These are phyloP conservation scores for Neoniphon sammara DNA, from an alignment of 2,797 vertebrate species.

Conservation along the genomic window DNA sequence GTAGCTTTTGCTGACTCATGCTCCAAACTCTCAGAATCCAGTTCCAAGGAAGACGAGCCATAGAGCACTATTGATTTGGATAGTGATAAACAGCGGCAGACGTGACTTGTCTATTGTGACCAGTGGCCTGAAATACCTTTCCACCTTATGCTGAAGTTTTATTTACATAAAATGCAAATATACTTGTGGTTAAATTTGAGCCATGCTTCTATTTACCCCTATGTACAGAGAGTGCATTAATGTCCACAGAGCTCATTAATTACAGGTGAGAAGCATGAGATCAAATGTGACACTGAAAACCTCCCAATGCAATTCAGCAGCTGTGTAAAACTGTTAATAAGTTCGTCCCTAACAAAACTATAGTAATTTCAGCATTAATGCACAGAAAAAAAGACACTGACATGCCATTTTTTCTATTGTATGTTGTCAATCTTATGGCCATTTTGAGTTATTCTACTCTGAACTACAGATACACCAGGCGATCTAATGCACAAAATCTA, in stretches of 20 bases:
- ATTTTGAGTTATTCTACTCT: too few species aligned
- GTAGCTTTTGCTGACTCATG: neutral
- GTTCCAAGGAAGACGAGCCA: neutral
- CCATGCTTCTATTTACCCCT: constrained; percentile 55
- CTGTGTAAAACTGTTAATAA: neutral
- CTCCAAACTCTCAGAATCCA: neutral
- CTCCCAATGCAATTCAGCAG: neutral
- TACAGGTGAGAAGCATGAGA: constrained; percentile 27
- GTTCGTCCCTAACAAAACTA: neutral
- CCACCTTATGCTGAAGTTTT: neutral
- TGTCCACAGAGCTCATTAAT: too few species aligned
- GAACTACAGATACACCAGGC: too few species aligned
- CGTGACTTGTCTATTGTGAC: constrained; percentile 39
- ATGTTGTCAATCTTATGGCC: too few species aligned
- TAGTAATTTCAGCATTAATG: neutral
- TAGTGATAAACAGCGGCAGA: neutral
- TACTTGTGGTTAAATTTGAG: constrained; percentile 31
- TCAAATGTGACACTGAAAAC: constrained; percentile 21
- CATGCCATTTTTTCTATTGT: too few species aligned
- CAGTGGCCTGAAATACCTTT: neutral
- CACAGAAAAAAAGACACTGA: neutral
- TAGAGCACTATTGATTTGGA: constrained; percentile 12
- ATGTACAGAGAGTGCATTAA: too few species aligned
- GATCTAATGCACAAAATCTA: too few species aligned
- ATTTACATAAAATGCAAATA: constrained; percentile 77